Base-by-base conservation (phyloP, 2,797 vertebrate species). In the Acrossocheilus fasciatus region DNA sequence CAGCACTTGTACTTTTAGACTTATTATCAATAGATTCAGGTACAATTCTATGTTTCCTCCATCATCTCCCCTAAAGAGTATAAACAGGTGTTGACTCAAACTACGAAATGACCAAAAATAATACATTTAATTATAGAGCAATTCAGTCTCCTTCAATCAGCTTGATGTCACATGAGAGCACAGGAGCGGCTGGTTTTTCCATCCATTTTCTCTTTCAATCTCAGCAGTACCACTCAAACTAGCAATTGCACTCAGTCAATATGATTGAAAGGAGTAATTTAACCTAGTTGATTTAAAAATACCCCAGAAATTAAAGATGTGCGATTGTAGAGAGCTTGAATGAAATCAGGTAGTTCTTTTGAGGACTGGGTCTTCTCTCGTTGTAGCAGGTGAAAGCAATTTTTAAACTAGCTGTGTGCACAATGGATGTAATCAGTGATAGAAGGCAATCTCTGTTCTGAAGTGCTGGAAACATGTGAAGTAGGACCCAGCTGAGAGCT, bases 201-300 rank as follows among this genome's bases (percentile, higher is more conserved):
- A 43, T 41, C 66, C n/a, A 77, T 47, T 77, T 68, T 75, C 79
- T n/a, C 74, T 57, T 47, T 82, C 59, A 36, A 2, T 66, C 74
- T 62, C 50, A 23, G 66, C 43, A 77, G 82, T 20, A 7, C 36
- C 70, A 72, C 41, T 87, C 59, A 50, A 57, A 43, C 41, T 30
- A 54, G n/a, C 34, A 26, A 68, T n/a, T 8, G 47, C 30, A 57
- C 8, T 43, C 8, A 18, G 50, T 62, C 39, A 52, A 7, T 50
- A 39, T 73, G 45, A 66, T 4, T 47, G 66, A 85, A 87, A 75
- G 57, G n/a, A 74, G 83, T 52, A 50, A 79, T 79, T 87, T 78
- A 36, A 81, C 20, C 30, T 75, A n/a, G 62, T n/a, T n/a, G 45
- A 69, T 20, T 50, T 20, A 52, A 50, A 69, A 78, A 78, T 62